Base-by-base conservation (phyloP, 2,888 invertebrate species). In the Coleophora flavipennella region DNA sequence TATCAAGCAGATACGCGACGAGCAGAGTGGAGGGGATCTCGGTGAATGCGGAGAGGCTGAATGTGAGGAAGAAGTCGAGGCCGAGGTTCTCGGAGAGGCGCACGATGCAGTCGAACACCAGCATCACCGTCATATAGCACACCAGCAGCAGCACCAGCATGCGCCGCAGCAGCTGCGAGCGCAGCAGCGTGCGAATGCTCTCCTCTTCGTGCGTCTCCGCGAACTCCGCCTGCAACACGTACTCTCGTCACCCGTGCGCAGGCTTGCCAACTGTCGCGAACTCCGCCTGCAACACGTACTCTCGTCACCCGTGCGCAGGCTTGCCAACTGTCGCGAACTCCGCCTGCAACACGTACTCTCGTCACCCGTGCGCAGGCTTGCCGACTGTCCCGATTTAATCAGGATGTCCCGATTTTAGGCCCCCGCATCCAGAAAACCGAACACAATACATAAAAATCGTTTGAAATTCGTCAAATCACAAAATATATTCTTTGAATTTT, bases 81-180 rank as follows among this genome's bases (percentile, higher is more conserved):
- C 83, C 83, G 9, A 83, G 62, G 0, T 67, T 73, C 42, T 81
- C 80, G 0, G 80, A 78, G 67, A 83, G 62, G 36, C 83, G 55
- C 38, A 83, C 80, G 10, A 83, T 67, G 0, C 74, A 81, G 48
- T 83, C 83, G 55, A 80, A 80, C 45, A 78, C 67, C 36, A 80
- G 45, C 3, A 80, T 70, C 36, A 72, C 71, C 3, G 67, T 58
- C 73, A 80, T 76, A 58, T 74, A 80, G 31, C 75, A 69, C 4
- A 69, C 34, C 33, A 76, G 51, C 69, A 81, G 64, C 13, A 63
- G 50, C 0, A 63, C 26, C 60, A 78, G 54, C 41, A 73, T 66
- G 39, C 41, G 53, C 1, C 80, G 69, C 3, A 81, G 62, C 0
- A 72, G 66, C 0, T 47, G 53, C 40, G 68, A 77, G 39, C 53